Base-by-base conservation (phyloP, 2,888 invertebrate genomes). In the Bellardia pandia region DNA sequence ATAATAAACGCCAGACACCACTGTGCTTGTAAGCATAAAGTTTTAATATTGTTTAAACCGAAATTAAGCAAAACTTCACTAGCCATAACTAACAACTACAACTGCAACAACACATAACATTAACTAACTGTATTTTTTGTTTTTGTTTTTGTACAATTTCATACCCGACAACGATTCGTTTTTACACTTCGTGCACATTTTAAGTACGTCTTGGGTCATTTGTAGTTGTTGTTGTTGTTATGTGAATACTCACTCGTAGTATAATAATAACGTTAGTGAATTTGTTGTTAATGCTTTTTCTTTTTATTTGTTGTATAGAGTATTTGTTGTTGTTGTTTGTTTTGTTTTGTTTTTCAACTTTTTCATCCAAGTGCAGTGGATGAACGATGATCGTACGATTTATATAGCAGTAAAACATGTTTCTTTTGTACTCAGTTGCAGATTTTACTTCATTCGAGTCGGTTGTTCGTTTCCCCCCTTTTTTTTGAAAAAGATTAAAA, bases 401-500 rank as follows among this genome's bases (percentile, higher is more conserved):
- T 93, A 93, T 92, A 93, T 91, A 90, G 91, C 89, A 89, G 88
- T 89, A 90, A 91, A 92, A 91, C 92, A 91, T 91, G 93, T 93
- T 93, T 92, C 90, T 83, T 87, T 90, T 88, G 90, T 91, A 90
- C 90, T 92, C 93, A 93, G 92, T 93, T 92, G 93, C 90, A 91
- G 92, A 91, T 92, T 90, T 84, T 90, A 90, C 90, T 90, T 90
- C 90, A 89, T 90, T 71, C 86, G 88, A 89, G 83, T 88, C 86
- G 89, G 88, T 89, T 88, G 89, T 89, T 83, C 56, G 64, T 74
- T 86, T 66, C 16, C 66, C 42, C 66, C 64, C 56, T 13, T 48
- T 62, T n/a, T 48, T 62, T 30, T 33, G 11, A 51, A 77, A 68
- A 56, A 69, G n/a, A 14, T 56, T 56, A 11, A 8, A 58, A 62